Evolutionary conservation across 2,113 vertebrate genomes (phyloP), one percentile per base, ranked within the genome.

Genomic region (Odontophorus gujanensis): DNA sequence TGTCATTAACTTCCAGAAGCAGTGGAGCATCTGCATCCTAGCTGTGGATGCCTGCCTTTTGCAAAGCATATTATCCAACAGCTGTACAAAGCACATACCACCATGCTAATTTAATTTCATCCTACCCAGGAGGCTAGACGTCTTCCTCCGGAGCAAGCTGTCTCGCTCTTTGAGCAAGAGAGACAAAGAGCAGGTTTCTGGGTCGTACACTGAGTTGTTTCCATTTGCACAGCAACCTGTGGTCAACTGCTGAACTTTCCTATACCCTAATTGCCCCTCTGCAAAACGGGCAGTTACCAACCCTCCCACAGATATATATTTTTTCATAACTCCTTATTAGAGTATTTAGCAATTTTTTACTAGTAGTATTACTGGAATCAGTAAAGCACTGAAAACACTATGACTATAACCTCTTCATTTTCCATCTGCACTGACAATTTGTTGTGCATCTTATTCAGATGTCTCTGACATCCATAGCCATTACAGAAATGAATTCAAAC

Each of bases 1-100:
- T 97, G 97, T 96, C 95, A 96, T 97, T 97, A 97, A 96, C 92
- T 97, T 92, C 87, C 66, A 55, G 90, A 95, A 95, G 92, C 11
- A 87, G 71, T 26, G 61, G 45, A 93, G 81, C 89, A 93, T 92
- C 92, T 97, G 95, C 89, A 95, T 91, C 76, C 89, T 85, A 93
- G 85, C 88, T 89, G 91, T 96, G 76, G 80, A 81, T 51, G 59
- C 53, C 93, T 97, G 95, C 90, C 76, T 95, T 96, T 93, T 77
- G 84, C 83, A 91, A 81, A 83, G 81, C 75, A 80, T 77, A 81
- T 94, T 94, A 92, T 50, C n/a, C 73, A 77, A 50, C 87, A 97
- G 93, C 81, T 94, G 92, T 81, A 94, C 76, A 73, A 66, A 89
- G 86, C 61, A 58, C 65, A 75, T 17, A 69, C 11, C 0, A 0